Base-by-base conservation (phyloP, 92 coral and sea anemone genomes). In the Siderastrea siderea region DNA sequence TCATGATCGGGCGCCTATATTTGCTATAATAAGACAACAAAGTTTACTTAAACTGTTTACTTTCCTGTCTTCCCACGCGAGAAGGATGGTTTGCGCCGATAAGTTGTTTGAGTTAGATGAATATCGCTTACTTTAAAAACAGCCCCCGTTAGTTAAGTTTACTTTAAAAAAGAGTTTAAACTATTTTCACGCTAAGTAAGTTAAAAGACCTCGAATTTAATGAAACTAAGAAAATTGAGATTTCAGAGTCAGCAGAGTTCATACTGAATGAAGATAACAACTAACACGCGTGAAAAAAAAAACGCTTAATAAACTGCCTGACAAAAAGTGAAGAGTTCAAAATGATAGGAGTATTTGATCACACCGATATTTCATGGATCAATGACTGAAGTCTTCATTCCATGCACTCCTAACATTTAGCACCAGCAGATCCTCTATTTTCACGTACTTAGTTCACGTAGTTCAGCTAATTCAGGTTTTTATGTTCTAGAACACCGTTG, bases 41-140 rank as follows among this genome's bases (percentile, higher is more conserved):
- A 81, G 68, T 82, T 82, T 69, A 82, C 78, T 57, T 70, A 44
- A 82, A 17, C 6, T 55, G 53, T 82, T 82, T 54, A 58, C 76
- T 55, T 16, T 11, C 8, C 49, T 59, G 13, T 45, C 69, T 4
- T 82, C 78, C 53, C 26, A 82, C 68, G 86, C 68, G 69, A 45
- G 63, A 67, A 47, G 78, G 47, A 52, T 69, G 77, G 58, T 71
- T 69, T 48, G 14, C 43, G 15, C 43, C 38, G 68, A 57, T 80
- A 68, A 68, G 59, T 45, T 81, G 75, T 81, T 68, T 81, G 65
- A 45, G 55, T 54, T 69, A 82, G 86, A 82, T 82, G 57, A 6
- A 17, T 82, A 70, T 71, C 69, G 12, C 45, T 44, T 65, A 45
- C 45, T 82, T 26, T 26, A 26, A 52, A 55, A 82, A 82, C 84